Conservation (phyloP, 2,113 vertebrate species). For the Atlantisia rogersi region DNA sequence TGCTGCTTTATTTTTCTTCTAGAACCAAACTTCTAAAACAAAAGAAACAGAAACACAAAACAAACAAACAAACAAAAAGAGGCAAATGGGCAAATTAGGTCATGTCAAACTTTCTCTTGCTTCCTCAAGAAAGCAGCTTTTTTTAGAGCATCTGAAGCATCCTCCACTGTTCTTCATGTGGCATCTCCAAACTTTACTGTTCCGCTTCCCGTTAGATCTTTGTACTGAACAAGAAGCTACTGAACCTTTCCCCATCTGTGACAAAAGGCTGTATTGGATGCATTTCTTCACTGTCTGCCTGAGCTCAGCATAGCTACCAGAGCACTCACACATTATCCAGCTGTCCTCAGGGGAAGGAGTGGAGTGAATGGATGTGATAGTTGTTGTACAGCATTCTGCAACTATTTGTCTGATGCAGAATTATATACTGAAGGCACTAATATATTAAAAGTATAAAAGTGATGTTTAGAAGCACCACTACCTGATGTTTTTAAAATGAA, state of each 20-base stretch:
- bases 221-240: neutral
- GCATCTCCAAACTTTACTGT: neutral
- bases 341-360: neutral
- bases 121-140: neutral
- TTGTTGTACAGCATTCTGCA: neutral
- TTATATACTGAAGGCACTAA: neutral
- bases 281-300: neutral
- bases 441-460: no score
- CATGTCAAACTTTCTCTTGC: neutral
- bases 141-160: neutral
- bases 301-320: neutral
- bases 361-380: neutral
- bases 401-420: neutral
- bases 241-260: neutral
- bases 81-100: neutral
- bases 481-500: neutral
- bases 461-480: neutral
- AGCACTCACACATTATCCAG: rapidly evolving
- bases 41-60: neutral
- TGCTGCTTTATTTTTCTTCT: neutral
- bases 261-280: neutral
- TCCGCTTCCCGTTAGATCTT: neutral
- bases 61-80: neutral
- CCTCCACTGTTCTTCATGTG: neutral
- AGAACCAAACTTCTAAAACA: neutral